A percentile compares a stretch with the other conserved stretches of the same genome.
Evolutionary conservation across 2,113 vertebrate species (phyloP).

Genomic region (Dromaius novaehollandiae): DNA sequence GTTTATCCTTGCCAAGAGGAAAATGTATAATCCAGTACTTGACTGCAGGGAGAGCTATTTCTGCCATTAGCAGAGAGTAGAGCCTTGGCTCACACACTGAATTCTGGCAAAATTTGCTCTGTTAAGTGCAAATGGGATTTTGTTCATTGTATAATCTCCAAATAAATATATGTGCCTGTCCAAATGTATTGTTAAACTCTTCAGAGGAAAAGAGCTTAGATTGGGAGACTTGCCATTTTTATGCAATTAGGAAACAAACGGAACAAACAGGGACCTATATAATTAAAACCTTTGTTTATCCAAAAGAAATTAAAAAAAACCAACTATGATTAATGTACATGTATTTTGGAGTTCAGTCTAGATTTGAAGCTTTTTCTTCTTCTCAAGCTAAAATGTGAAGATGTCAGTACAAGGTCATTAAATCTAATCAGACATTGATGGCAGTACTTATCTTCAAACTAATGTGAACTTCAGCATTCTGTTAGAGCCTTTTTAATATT

Average conservation of each 20-base stretch:
- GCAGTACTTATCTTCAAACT: not conserved
- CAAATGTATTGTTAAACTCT: conserved; percentile 70
- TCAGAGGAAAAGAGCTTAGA: conserved; percentile 59
- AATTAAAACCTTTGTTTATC: conserved; percentile 75
- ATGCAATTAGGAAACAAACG: conserved; percentile 75
- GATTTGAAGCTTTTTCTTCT: conserved; percentile 16
- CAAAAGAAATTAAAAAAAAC: conserved; percentile 53
- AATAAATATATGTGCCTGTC: conserved; percentile 72
- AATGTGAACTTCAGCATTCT: not conserved
- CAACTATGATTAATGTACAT: conserved; percentile 50
- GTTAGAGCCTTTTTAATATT: not conserved
- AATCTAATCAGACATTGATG: not conserved
- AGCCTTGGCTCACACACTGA: conserved; percentile 57
- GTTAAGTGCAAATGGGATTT: conserved; percentile 71
- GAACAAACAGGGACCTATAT: conserved; percentile 54
- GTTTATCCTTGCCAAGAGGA: conserved; percentile 53
- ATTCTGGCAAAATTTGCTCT: conserved; percentile 66
- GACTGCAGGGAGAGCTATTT: conserved; percentile 56
- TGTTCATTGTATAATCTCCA: conserved; percentile 63
- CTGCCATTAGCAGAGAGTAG: conserved; percentile 60
- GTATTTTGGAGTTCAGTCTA: conserved; percentile 26
- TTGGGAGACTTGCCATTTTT: conserved; percentile 74
- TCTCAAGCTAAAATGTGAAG: not conserved
- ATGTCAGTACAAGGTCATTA: not conserved
- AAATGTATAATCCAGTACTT: conserved; percentile 58